Evolutionary conservation across 2,113 vertebrate species (phyloP).

Genomic region (Neogale vison): DNA sequence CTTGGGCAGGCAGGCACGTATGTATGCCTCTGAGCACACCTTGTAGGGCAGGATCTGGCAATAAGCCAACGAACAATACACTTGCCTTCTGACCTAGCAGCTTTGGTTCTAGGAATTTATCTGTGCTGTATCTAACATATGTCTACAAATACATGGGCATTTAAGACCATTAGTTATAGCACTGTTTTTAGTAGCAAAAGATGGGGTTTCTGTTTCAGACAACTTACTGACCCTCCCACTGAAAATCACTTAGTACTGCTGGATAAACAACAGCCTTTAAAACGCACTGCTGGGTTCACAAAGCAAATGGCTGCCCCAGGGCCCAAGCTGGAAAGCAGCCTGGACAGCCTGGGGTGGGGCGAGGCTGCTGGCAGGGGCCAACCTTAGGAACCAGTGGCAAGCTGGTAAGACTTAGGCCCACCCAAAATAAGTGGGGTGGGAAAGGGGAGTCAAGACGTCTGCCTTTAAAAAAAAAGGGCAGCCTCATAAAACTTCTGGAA

Average conservation of each 20-base stretch:
- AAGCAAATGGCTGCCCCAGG: background rate
- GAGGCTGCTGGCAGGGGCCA: background rate
- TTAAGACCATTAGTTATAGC: background rate
- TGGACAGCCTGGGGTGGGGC: accelerated
- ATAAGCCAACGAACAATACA: background rate
- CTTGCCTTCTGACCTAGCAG: background rate
- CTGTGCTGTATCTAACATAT: background rate
- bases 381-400: background rate
- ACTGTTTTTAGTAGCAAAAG: background rate
- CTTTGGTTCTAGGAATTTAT: background rate
- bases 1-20: background rate
- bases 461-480: background rate
- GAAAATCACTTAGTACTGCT: background rate
- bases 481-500: background rate
- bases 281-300: background rate
- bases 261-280: background rate
- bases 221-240: background rate
- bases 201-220: background rate
- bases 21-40: accelerated
- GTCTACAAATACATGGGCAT: background rate
- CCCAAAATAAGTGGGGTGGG: background rate
- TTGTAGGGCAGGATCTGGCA: background rate
- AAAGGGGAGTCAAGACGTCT: background rate
- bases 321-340: background rate
- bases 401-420: background rate